Base-by-base conservation (phyloP, 1,140 invertebrate genomes). In the Micrasema longulum region DNA sequence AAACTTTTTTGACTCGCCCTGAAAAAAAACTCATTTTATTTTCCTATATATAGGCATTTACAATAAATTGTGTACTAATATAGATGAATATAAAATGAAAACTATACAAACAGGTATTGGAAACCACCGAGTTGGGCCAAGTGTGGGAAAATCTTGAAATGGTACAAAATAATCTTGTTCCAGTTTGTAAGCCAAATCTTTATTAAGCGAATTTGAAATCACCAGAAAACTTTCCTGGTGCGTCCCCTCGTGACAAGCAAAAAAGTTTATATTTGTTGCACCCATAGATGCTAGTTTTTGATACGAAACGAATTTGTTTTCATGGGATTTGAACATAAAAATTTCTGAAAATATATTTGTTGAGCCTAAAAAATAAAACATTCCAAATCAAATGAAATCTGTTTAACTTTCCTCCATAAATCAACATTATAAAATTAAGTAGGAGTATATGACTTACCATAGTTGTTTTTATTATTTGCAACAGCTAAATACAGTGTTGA, bases 281-380 rank as follows among this genome's bases (percentile, higher is more conserved):
- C 69, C 78, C 12, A 78, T 70, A 5, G 81, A 87, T 26, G 79
- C 71, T 45, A 88, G 80, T 70, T 80, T 81, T 77, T 87, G 87
- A 75, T 82, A 79, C 1, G 77, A 72, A 26, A 80, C 65, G 78
- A 81, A 88, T 35, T 77, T 75, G 23, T 78, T 76, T 35, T 74
- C 69, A 50, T 82, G 74, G 2, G 81, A 43, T 65, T 84, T 76
- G 50, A 82, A 87, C 73, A 80, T 80, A 43, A 83, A 82, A 31
- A 87, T 83, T 76, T 85, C 82, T 1, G 85, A 86, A 76, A 81
- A 82, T 11, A 83, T 79, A 43, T 79, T 76, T 12, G 77, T 80
- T 41, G 80, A 79, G 23, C 76, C 82, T 82, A 68, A 31, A 80
- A 77, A 31, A 69, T 55, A 68, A 55, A 66, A 76, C 57, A 68